phyloP scores from a whole-genome alignment of 2,113 vertebrate genomes.

The Calonectris borealis region DNA sequence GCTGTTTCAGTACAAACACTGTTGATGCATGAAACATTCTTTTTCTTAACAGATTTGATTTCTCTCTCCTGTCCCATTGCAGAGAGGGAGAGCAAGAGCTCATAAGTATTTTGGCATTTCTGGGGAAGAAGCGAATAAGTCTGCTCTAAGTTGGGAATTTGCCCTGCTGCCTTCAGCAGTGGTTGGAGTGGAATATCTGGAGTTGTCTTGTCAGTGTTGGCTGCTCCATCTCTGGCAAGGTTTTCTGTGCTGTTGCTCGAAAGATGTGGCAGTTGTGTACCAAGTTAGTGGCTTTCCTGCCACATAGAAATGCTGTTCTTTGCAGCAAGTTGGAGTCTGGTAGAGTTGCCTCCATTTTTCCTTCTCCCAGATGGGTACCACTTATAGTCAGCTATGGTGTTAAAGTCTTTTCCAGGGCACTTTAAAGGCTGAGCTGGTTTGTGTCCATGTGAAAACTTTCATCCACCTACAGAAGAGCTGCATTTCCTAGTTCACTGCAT shows the following conservation, averaged over 20 bases:
- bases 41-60: neutral
- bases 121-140: neutral
- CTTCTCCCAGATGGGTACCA: neutral
- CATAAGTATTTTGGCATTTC: neutral
- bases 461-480: neutral
- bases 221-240: neutral
- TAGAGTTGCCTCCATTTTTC: neutral
- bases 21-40: neutral
- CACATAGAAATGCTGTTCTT: neutral
- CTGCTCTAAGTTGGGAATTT: neutral
- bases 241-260: neutral
- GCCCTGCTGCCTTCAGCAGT: neutral
- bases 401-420: neutral
- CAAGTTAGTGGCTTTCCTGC: neutral
- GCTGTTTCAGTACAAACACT: neutral
- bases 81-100: neutral
- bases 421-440: constrained; percentile 13
- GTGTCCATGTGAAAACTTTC: neutral
- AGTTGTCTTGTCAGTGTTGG: neutral
- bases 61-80: neutral
- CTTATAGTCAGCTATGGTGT: neutral
- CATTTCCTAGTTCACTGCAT: neutral
- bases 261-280: neutral
- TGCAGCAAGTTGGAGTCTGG: neutral
- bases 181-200: neutral